Evolutionary conservation across 1,140 invertebrate species (phyloP).

Genomic region (Neodiprion virginianus): DNA sequence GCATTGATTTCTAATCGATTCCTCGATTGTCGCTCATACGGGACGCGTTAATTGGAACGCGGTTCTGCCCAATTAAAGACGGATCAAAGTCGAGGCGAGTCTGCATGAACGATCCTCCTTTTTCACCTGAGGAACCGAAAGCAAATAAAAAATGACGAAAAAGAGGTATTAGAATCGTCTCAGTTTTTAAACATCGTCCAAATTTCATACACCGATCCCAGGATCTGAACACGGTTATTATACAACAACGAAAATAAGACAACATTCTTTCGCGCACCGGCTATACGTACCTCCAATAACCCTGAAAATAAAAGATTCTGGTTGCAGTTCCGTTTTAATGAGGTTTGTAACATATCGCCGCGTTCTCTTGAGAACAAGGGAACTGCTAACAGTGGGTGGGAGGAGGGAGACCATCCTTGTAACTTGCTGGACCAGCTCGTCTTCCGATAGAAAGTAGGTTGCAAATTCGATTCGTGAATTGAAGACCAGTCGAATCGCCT

Average conservation of each 20-base stretch:
- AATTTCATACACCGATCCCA: no score
- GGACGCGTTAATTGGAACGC: conserved; percentile 49
- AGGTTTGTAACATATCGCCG: conserved; percentile 13
- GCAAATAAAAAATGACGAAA: no score
- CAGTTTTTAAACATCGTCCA: no score
- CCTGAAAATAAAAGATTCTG: conserved; percentile 12
- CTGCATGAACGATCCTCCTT: no score
- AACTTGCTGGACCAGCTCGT: not conserved
- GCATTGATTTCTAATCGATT: conserved; percentile 57
- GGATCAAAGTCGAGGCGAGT: not conserved
- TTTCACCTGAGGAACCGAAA: no score
- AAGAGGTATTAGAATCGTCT: no score
- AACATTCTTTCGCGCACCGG: no score
- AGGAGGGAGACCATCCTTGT: not conserved
- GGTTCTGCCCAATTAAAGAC: conserved; percentile 37
- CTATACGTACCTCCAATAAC: not conserved
- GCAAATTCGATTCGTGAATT: no score
- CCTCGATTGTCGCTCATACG: conserved; percentile 45
- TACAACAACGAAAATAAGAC: no score
- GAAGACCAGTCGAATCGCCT: no score
- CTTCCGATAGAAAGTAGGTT: no score
- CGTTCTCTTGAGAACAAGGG: conserved; percentile 8
- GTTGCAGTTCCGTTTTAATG: conserved; percentile 9
- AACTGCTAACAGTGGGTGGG: not conserved
- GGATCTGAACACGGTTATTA: no score